These are phyloP conservation scores for Dryadula phaetusa DNA, from an alignment of 2,888 invertebrate species.

Conservation along the genomic window DNA sequence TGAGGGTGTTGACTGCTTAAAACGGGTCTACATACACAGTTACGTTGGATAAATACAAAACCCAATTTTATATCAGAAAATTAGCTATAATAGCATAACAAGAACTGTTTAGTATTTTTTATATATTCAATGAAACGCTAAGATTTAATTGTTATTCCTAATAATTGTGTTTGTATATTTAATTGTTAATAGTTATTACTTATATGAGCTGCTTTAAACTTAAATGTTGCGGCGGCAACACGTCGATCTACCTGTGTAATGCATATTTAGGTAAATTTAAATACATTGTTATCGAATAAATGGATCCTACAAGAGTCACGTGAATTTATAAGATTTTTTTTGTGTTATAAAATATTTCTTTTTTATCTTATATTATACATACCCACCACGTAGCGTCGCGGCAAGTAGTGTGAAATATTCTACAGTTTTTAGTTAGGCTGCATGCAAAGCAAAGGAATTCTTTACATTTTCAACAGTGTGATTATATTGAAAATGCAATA, in stretches of 20 bases:
- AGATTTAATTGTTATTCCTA: not conserved
- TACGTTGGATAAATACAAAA: conserved; percentile 49
- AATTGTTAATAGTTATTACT: no score
- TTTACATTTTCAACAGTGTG: not conserved
- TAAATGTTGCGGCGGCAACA: no score
- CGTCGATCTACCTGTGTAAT: no score
- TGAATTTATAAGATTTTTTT: not conserved
- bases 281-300: not conserved
- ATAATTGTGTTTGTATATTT: not conserved
- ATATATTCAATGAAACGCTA: not conserved
- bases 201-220: no score
- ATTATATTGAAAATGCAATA: no score
- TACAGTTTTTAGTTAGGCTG: not conserved
- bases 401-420: not conserved
- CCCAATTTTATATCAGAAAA: conserved; percentile 6
- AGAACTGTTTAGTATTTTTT: not conserved
- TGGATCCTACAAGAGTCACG: not conserved
- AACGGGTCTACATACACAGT: conserved; percentile 65
- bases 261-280: no score
- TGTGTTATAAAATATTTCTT: not conserved
- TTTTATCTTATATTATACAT: not conserved
- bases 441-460: not conserved
- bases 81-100: not conserved
- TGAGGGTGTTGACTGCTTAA: conserved; percentile 67
- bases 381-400: not conserved